phyloP scores from a whole-genome alignment of 2,888 invertebrate genomes.

The Tenthredo scrophulariae region DNA sequence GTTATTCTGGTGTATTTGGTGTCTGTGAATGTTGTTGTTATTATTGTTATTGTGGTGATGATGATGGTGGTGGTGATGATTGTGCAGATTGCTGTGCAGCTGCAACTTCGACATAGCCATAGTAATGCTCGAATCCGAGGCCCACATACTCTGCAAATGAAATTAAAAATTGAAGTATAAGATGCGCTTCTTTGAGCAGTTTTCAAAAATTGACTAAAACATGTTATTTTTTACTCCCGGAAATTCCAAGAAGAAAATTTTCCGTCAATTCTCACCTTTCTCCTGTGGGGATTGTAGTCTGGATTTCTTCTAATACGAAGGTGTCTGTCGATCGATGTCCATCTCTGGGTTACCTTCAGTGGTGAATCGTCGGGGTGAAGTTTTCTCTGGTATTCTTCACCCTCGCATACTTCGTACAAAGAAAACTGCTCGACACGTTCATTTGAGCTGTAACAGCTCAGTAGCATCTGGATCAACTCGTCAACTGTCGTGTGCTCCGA shows the following conservation, averaged over 20 bases:
- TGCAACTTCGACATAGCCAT: constrained; percentile 75
- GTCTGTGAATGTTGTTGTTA: constrained; percentile 61
- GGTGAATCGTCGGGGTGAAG: constrained; percentile 93
- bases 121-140: constrained; percentile 79
- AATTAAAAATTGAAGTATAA: constrained; percentile 41
- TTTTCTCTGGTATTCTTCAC: constrained; percentile 93
- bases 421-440: constrained; percentile 93
- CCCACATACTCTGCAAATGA: constrained; percentile 81
- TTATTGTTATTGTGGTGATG: constrained; percentile 69
- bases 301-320: constrained; percentile 91
- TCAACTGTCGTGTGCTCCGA: constrained; percentile 94
- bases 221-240: too few species aligned
- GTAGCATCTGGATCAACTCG: constrained; percentile 90
- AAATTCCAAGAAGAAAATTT: too few species aligned
- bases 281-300: constrained; percentile 83
- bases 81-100: constrained; percentile 75
- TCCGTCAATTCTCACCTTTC: constrained; percentile 68
- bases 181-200: too few species aligned
- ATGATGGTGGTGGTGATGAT: constrained; percentile 71
- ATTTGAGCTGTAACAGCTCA: constrained; percentile 91
- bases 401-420: constrained; percentile 90
- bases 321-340: constrained; percentile 85
- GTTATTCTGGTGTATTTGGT: constrained; percentile 64
- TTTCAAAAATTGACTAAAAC: too few species aligned
- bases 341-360: constrained; percentile 87